Percentiles rank a stretch among this genome's conserved stretches.
These are phyloP conservation scores for Torymus tubicola DNA, from an alignment of 2,888 invertebrate species.

Conservation along the genomic window DNA sequence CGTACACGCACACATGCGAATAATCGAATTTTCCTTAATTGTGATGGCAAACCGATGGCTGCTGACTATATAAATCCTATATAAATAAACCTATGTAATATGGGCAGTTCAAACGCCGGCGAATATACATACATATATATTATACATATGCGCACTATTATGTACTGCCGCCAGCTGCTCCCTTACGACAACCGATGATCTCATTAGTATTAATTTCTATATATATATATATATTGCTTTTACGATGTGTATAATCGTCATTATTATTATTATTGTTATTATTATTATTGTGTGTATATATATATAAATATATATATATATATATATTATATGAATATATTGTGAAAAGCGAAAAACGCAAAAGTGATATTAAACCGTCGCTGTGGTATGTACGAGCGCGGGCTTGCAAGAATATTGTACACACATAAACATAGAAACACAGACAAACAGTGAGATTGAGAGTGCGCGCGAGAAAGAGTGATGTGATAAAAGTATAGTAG, in stretches of 20 bases:
- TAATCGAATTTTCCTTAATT: constrained; percentile 15
- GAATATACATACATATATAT: background rate
- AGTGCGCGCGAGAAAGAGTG: background rate
- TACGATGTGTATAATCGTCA: too few species aligned
- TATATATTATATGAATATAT: constrained; percentile 38
- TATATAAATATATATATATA: too few species aligned
- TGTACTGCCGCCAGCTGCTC: constrained; percentile 57
- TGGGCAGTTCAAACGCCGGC: background rate
- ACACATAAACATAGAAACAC: too few species aligned
- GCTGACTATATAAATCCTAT: constrained; percentile 32
- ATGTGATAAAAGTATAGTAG: too few species aligned
- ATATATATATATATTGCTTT: background rate
- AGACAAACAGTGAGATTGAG: background rate
- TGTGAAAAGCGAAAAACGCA: constrained; percentile 44
- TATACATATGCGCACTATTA: background rate
- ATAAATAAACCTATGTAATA: background rate
- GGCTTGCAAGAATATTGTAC: background rate
- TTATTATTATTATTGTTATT: too few species aligned
- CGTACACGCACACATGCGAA: too few species aligned
- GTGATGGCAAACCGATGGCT: constrained; percentile 56
- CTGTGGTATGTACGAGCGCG: background rate
- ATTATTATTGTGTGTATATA: too few species aligned
- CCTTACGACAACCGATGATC: constrained; percentile 68
- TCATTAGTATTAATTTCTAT: constrained; percentile 70
- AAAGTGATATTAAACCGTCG: constrained; percentile 50